A percentile compares a stretch with the other conserved stretches of the same genome.
Evolutionary conservation across 2,888 invertebrate species (phyloP).

Genomic region (Teleogryllus oceanicus): DNA sequence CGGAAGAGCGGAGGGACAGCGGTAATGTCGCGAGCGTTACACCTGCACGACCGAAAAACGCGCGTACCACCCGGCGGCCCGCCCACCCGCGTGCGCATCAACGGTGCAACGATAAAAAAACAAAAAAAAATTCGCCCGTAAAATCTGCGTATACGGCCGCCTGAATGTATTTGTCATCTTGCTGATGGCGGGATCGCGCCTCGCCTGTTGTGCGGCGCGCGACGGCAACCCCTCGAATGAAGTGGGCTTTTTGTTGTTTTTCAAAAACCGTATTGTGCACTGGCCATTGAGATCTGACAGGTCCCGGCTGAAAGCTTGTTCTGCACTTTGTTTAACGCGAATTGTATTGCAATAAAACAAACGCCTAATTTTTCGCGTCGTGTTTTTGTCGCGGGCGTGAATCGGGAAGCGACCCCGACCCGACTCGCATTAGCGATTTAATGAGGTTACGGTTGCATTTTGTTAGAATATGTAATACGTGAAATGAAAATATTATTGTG

Average conservation of each 20-base stretch:
- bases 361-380: not conserved
- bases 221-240: not conserved
- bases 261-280: not conserved
- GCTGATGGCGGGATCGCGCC: too few relatives aligned
- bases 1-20: too few relatives aligned
- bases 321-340: not conserved
- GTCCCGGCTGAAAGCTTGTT: not conserved
- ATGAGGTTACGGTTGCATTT: not conserved
- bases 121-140: too few relatives aligned
- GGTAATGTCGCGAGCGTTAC: too few relatives aligned
- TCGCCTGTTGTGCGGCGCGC: not conserved
- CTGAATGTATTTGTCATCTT: too few relatives aligned
- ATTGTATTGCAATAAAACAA: constrained; percentile 7
- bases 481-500: not conserved
- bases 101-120: too few relatives aligned
- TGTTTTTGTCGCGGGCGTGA: not conserved
- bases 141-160: too few relatives aligned
- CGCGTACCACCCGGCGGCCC: too few relatives aligned
- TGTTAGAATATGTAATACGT: not conserved
- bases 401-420: not conserved
- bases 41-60: too few relatives aligned
- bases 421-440: not conserved
- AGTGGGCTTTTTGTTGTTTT: constrained; percentile 18
- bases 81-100: too few relatives aligned
- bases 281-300: not conserved